Conservation (phyloP, 2,113 vertebrate species). For the Leucopternis melanops region DNA sequence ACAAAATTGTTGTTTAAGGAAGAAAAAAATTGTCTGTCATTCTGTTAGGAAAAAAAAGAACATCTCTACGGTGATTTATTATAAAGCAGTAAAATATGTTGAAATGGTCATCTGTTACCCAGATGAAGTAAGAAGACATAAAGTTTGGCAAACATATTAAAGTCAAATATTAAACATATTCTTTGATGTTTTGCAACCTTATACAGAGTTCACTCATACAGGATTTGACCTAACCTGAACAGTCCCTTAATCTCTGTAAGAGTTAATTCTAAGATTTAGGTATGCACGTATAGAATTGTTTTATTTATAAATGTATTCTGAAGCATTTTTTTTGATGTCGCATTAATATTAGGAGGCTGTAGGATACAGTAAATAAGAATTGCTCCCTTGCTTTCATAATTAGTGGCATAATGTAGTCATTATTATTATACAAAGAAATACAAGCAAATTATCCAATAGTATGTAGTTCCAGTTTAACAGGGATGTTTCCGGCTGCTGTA, state of each 20-base stretch:
- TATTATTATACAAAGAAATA: not conserved
- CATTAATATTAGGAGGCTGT: not conserved
- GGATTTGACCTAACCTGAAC: not conserved
- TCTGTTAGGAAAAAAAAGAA: not conserved
- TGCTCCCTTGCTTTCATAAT: not conserved
- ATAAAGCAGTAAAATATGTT: not conserved
- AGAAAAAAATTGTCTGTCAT: not conserved
- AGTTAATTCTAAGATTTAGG: not conserved
- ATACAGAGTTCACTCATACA: not conserved
- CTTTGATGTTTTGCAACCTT: constrained; percentile 14
- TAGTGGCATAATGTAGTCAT: not conserved
- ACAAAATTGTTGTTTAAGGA: not conserved
- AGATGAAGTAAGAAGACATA: not conserved
- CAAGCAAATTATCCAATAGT: not conserved
- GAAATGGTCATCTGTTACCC: constrained; percentile 14
- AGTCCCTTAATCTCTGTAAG: not conserved
- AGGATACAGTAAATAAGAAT: not conserved
- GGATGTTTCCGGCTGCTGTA: not conserved
- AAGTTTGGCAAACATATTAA: not conserved
- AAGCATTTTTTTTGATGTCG: not conserved
- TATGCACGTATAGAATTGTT: not conserved
- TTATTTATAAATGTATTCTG: not conserved
- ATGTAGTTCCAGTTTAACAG: not conserved
- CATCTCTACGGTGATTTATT: not conserved
- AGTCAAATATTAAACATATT: not conserved